These are phyloP conservation scores for Gymnothorax reevesii DNA, from an alignment of 2,797 vertebrate genomes.

Conservation along the genomic window DNA sequence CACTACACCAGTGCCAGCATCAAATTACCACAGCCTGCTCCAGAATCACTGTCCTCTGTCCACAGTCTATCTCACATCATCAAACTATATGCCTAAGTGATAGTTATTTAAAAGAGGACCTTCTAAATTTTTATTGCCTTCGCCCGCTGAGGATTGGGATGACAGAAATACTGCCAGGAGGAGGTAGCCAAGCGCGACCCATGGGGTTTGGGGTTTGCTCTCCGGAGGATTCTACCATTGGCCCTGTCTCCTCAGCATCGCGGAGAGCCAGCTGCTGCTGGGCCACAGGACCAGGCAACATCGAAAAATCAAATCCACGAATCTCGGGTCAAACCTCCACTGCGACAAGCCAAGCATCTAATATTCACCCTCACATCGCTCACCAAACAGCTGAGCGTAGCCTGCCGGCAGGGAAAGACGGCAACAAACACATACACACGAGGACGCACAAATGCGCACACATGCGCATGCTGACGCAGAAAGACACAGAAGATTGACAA, in stretches of 20 bases:
- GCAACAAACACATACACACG: not conserved
- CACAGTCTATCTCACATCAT: not conserved
- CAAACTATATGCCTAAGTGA: not conserved
- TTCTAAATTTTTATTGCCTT: not conserved
- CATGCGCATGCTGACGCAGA: too few relatives aligned
- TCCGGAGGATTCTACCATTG: not conserved
- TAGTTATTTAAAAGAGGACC: not conserved
- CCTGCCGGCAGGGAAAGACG: not conserved
- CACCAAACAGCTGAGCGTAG: not conserved
- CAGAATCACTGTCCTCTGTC: not conserved
- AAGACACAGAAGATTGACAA: too few relatives aligned
- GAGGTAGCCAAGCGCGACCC: not conserved
- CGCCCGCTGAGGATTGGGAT: not conserved
- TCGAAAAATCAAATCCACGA: not conserved
- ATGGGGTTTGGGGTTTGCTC: slow-evolving; percentile 7
- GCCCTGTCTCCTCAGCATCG: not conserved
- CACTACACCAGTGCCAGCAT: not conserved
- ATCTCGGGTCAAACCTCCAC: not conserved
- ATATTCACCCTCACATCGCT: not conserved
- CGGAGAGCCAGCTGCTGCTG: not conserved
- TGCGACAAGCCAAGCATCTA: not conserved
- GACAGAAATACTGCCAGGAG: not conserved
- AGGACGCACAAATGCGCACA: not conserved
- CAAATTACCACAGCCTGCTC: not conserved
- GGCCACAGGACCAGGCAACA: not conserved